Percentiles rank a stretch among this genome's conserved stretches.
phyloP scores from a whole-genome alignment of 2,113 vertebrate genomes.

The Acanthochromis polyacanthus region DNA sequence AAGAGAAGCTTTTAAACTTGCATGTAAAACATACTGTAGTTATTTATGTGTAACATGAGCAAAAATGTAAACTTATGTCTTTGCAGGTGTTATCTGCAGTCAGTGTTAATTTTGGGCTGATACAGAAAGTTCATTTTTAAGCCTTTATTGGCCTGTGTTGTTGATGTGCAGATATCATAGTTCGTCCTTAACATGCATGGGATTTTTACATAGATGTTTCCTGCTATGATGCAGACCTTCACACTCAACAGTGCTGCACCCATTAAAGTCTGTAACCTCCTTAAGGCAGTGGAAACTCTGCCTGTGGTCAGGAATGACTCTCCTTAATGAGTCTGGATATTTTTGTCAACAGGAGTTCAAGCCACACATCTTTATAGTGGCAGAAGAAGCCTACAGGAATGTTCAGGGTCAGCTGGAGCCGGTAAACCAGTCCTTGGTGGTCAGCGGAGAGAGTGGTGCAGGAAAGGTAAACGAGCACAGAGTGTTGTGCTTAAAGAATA shows the following conservation, averaged over 20 bases:
- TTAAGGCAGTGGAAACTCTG: neutral
- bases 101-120: too few relatives aligned
- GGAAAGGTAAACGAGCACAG: conserved; percentile 89
- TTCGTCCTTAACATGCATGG: neutral
- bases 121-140: too few relatives aligned
- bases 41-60: too few relatives aligned
- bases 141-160: too few relatives aligned
- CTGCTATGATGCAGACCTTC: neutral
- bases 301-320: neutral
- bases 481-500: neutral
- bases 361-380: conserved; percentile 95
- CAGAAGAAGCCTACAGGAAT: conserved; percentile 95
- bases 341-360: conserved; percentile 88
- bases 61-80: too few relatives aligned
- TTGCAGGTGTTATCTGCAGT: too few relatives aligned
- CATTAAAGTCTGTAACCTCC: neutral
- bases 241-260: neutral
- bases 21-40: too few relatives aligned
- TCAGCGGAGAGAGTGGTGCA: conserved; percentile 98
- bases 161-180: too few relatives aligned
- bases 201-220: neutral
- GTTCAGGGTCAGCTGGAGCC: conserved; percentile 90
- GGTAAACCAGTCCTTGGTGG: conserved; percentile 93
- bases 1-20: too few relatives aligned
- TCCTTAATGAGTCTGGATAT: conserved; percentile 10